A percentile compares a stretch with the other conserved stretches of the same genome.
Evolutionary conservation across 2,888 invertebrate genomes (phyloP).

Genomic region (Ferrisia virgata): DNA sequence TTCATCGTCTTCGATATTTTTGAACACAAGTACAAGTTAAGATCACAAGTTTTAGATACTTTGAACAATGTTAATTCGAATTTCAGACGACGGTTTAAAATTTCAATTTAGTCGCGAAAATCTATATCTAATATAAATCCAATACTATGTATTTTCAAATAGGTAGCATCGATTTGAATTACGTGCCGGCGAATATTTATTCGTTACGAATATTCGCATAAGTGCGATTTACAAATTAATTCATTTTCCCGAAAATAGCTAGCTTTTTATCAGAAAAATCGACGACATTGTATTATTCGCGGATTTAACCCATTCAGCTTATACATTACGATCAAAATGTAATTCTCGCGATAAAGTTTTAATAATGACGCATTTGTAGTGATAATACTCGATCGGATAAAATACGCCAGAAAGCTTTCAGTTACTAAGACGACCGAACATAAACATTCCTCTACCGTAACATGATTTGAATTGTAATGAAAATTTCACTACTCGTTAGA

Average conservation of each 20-base stretch:
- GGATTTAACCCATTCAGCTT: not conserved
- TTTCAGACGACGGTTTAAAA: no score
- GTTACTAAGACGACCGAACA: slow-evolving; percentile 27
- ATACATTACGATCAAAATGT: not conserved
- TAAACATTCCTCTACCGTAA: slow-evolving; percentile 19
- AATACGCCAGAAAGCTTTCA: slow-evolving; percentile 10
- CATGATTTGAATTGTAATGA: slow-evolving; percentile 24
- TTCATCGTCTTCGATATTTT: no score
- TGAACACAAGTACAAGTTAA: no score
- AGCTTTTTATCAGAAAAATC: not conserved
- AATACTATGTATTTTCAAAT: no score
- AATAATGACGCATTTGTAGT: not conserved
- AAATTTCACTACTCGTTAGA: slow-evolving; percentile 15
- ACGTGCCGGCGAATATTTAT: no score
- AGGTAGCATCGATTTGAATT: no score
- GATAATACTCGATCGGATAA: slow-evolving; percentile 24
- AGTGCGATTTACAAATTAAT: no score
- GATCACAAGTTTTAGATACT: no score
- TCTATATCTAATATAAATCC: no score
- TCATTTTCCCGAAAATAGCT: not conserved
- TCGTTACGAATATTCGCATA: no score
- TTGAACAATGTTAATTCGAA: no score
- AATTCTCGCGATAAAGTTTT: not conserved
- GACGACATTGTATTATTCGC: not conserved
- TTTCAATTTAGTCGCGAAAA: no score